Evolutionary conservation across 2,888 invertebrate species (phyloP), one percentile per base, ranked within the genome.

Genomic region (Metacarcinus magister): DNA sequence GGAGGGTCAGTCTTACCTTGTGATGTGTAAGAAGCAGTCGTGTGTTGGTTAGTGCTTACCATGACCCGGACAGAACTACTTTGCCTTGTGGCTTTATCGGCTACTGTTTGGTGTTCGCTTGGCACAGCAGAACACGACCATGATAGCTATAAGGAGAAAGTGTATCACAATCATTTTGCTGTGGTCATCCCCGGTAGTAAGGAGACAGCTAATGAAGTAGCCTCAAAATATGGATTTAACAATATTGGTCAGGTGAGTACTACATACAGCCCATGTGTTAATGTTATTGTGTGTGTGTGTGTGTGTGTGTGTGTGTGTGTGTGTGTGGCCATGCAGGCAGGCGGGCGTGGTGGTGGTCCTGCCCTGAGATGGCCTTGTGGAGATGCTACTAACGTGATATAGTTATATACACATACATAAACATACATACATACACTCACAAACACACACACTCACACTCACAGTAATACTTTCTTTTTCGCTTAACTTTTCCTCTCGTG

Each of bases 111-210:
- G 44, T 95, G 60, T n/a, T 89, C 82, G n/a, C 54, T 48, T n/a
- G 95, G 48, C 43, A 23, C 54, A 43, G 92, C 96, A 44, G 46
- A 92, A 89, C 89, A 89, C 48, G 89, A 89, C 54, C 54, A 82
- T 60, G 95, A 95, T 44, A 54, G 60, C 82, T 48, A 39, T 32
- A 92, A 60, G 39, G 32, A 48, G 28, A 90, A 43, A 67, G 94
- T 96, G 39, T 96, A 95, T 93, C 96, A 96, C 48, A 96, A 96
- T 87, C 96, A 96, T 94, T 96, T 96, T 87, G 96, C 96, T 95
- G 96, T 96, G 32, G 96, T 96, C 89, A 96, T 96, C 67, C 95
- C 96, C 16, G 87, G 82, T 92, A 96, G 96, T 32, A 54, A 23
- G 54, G 13, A 95, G 54, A 92, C 95, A 94, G 96, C 96, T 82